A percentile compares a stretch with the other conserved stretches of the same genome.
Conservation (phyloP, 2,797 vertebrate species). For the Danio albolineatus region DNA sequence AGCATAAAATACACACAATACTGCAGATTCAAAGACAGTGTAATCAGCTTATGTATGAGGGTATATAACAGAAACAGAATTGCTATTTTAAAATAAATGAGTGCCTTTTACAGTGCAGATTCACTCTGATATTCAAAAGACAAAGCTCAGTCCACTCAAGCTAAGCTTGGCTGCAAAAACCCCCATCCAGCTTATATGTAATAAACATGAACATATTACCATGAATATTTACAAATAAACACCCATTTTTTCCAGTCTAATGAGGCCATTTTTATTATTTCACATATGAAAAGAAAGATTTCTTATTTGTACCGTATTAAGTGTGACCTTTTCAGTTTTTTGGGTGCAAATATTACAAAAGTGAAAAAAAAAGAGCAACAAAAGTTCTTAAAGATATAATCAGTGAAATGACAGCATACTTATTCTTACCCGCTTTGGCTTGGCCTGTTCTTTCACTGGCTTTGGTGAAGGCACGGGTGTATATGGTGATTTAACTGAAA, state of each 20-base stretch:
- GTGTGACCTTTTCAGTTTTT: not conserved
- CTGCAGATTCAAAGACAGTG: not conserved
- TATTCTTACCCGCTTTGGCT: slow-evolving; percentile 67
- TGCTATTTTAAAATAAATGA: not conserved
- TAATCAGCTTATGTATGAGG: not conserved
- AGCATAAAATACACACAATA: too few relatives aligned
- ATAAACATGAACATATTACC: not conserved
- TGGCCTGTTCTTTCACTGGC: slow-evolving; percentile 54
- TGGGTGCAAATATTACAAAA: not conserved
- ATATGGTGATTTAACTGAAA: slow-evolving; percentile 65
- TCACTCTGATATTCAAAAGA: too few relatives aligned
- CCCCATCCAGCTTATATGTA: not conserved
- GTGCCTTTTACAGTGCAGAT: not conserved
- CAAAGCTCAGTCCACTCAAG: not conserved
- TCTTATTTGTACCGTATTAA: not conserved
- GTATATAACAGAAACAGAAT: not conserved
- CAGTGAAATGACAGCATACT: not conserved
- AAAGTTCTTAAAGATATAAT: not conserved
- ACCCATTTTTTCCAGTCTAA: not conserved
- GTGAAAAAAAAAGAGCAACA: not conserved
- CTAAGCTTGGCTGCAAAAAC: not conserved
- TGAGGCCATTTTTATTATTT: not conserved
- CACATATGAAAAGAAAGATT: not conserved
- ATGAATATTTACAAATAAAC: not conserved
- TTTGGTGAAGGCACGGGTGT: slow-evolving; percentile 58